Evolutionary conservation across 2,797 vertebrate species (phyloP), one percentile per base, ranked within the genome.

Genomic region (Kryptolebias ocellatus): DNA sequence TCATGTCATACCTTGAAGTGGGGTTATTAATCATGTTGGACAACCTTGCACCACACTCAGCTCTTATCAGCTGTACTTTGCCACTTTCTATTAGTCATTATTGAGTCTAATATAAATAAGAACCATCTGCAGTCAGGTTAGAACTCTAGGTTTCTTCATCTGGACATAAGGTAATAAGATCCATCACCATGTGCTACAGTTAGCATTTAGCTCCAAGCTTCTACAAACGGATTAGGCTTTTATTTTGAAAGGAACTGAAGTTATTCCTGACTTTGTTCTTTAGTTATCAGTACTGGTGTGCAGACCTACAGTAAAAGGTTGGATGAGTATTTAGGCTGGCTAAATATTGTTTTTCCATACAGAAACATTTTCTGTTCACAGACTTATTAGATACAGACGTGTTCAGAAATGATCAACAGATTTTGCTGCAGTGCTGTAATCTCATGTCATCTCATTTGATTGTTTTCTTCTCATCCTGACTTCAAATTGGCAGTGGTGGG

Each of bases 51-150:
- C 60, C 76, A 66, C 29, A 44, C 24, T 3, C 6, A 73, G 42
- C 46, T 62, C 79, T 90, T 93, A 93, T 94, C 90, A 86, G 31
- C 67, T 92, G 93, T 75, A 90, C 93, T 92, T 94, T 93, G 92
- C 45, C 84, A 87, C 83, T 72, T 20, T 77, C 80, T 84, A 91
- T 88, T 89, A 88, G 76, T 87, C 63, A 84, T 81, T 68, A 78
- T 81, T 88, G 49, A 76, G 63, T 27, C 14, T 74, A 83, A 74
- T 93, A 93, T 93, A 91, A 92, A 92, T 85, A 20, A 60, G 61
- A 62, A 44, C 20, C 29, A 20, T 56, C 53, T 44, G 12, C 12
- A 16, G 17, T 0, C 1, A 52, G 39, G 34, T n/a, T 7, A 50
- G 2, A 53, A 77, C 47, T 81, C 46, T 29, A 31, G 74, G 9